These are phyloP conservation scores for Netelia fuscicornis DNA, from an alignment of 2,888 invertebrate genomes.

Conservation along the genomic window DNA sequence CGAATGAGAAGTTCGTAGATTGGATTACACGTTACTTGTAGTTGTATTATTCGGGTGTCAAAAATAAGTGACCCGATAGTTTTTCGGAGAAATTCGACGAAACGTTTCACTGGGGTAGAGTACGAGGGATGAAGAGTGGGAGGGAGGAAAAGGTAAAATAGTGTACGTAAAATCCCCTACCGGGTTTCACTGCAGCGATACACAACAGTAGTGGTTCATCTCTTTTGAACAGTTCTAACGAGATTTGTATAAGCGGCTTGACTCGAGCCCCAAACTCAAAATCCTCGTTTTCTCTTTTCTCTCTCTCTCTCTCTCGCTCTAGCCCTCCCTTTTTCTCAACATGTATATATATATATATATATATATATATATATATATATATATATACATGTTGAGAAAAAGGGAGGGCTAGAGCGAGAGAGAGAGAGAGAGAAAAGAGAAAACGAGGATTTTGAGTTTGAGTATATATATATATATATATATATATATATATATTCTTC, in stretches of 20 bases:
- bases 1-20: not conserved
- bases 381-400: too few species aligned
- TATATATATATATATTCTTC: too few species aligned
- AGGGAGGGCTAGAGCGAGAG: too few species aligned
- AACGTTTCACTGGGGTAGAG: not conserved
- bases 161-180: constrained; percentile 34
- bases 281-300: constrained; percentile 62
- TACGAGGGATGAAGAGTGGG: not conserved
- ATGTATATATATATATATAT: too few species aligned
- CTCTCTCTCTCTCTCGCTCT: constrained; percentile 15
- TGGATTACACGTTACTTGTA: not conserved
- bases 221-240: constrained; percentile 73
- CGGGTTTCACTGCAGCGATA: constrained; percentile 1
- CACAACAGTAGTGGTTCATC: constrained; percentile 4
- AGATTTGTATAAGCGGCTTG: constrained; percentile 79
- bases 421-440: too few species aligned
- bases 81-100: constrained; percentile 32
- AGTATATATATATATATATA: too few species aligned
- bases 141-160: constrained; percentile 9
- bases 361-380: too few species aligned
- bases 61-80: constrained; percentile 24
- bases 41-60: constrained; percentile 35
- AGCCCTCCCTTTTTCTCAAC: constrained; percentile 34
- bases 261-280: constrained; percentile 71
- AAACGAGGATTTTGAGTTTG: too few species aligned